phyloP scores from a whole-genome alignment of 1,140 invertebrate species.

The Mesaphorura yosii region DNA sequence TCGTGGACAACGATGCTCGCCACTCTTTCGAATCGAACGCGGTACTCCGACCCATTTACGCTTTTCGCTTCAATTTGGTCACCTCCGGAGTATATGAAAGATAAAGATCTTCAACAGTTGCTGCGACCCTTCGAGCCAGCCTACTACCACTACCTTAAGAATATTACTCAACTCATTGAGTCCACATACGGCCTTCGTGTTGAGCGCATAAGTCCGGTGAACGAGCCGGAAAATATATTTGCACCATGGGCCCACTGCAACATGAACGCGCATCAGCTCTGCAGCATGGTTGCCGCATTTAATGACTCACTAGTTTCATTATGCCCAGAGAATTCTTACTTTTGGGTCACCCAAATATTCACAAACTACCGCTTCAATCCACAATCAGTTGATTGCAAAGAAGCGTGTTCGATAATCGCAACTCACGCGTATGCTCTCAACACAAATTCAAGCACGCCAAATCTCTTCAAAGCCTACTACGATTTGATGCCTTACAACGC shows the following conservation, averaged over 20 bases:
- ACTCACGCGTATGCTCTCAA: slow-evolving; percentile 19
- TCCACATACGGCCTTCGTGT: slow-evolving; percentile 2
- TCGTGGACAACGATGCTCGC: neutral
- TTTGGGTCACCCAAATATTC: slow-evolving; percentile 15
- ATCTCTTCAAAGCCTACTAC: slow-evolving; percentile 11
- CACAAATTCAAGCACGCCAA: neutral
- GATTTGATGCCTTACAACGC: slow-evolving; percentile 1
- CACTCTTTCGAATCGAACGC: neutral
- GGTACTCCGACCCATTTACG: neutral
- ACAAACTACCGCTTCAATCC: neutral
- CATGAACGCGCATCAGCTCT: slow-evolving; percentile 17
- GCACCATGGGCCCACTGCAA: slow-evolving; percentile 23
- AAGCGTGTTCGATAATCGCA: slow-evolving; percentile 7
- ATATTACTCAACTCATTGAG: slow-evolving; percentile 12
- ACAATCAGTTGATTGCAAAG: neutral
- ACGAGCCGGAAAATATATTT: slow-evolving; percentile 24
- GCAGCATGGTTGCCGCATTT: slow-evolving; percentile 9
- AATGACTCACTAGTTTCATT: slow-evolving; percentile 16
- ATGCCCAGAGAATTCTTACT: slow-evolving; percentile 23
- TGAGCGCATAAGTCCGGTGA: slow-evolving; percentile 16
- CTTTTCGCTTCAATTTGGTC: slow-evolving; percentile 19
- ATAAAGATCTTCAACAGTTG: slow-evolving; percentile 4
- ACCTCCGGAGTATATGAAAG: slow-evolving; percentile 20
- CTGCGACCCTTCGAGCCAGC: slow-evolving; percentile 1
- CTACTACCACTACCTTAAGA: slow-evolving; percentile 18